Base-by-base conservation (phyloP, 2,113 vertebrate species). In the Aythya baeri region DNA sequence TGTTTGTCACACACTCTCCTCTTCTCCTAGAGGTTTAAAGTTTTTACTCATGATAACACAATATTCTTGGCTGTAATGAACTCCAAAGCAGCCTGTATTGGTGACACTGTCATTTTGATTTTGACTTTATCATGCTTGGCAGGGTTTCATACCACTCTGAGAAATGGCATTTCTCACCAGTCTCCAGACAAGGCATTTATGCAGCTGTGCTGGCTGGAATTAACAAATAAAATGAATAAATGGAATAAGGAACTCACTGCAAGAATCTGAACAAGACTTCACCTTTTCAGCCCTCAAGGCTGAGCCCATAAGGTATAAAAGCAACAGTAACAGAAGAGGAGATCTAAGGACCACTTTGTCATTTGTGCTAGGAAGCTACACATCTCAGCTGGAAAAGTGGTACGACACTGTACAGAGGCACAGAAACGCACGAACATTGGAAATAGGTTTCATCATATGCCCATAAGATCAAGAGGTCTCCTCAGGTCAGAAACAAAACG, bases 401-500 rank as follows among this genome's bases (percentile, higher is more conserved):
- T 23, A 86, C 62, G 55, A 44, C 8, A 44, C 29, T 3, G 10
- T 38, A 68, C 32, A 86, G 84, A 91, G 86, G 59, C 34, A 87
- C 17, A 88, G 73, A 58, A 94, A 29, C 31, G 22, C 72, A 76
- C 6, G 36, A 85, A 82, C 43, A 62, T 5, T 38, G 27, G 54
- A 80, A 91, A 77, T 41, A 62, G 81, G 73, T 38, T 93, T 70
- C 71, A 62, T 57, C 10, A 1, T 21, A 74, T 17, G 38, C 57
- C 57, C 36, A 1, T n/a, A 91, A 81, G 55, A 83, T 75, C 44
- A 89, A 66, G 58, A 84, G 23, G 74, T 83, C 81, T 15, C 80
- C 58, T 77, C 41, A 68, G 80, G 87, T 89, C 71, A 94, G 74
- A 85, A 91, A 21, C 73, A 81, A 93, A 91, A 77, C 6, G 18